Evolutionary conservation across 2,888 invertebrate species (phyloP).

Genomic region (Lydus trimaculatus): DNA sequence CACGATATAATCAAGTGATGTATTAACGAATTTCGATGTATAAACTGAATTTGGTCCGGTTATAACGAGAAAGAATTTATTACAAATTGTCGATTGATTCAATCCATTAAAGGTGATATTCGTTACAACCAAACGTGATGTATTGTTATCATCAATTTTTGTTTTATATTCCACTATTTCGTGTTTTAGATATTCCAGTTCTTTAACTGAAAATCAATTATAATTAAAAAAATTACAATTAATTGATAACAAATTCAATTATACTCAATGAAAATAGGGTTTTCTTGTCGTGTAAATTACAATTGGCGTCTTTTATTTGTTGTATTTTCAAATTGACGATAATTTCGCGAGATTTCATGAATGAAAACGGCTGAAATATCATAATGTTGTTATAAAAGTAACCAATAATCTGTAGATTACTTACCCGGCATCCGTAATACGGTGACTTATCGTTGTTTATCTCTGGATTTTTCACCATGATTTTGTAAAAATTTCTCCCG

Average conservation of each 20-base stretch:
- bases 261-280: background rate
- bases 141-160: background rate
- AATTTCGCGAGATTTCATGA: background rate
- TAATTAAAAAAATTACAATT: background rate
- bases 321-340: background rate
- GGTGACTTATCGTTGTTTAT: background rate
- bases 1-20: background rate
- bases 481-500: no score
- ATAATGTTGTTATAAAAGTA: background rate
- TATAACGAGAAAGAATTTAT: background rate
- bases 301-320: background rate
- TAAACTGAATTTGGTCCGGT: background rate
- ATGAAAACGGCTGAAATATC: background rate
- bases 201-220: background rate
- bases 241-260: background rate
- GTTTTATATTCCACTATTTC: background rate
- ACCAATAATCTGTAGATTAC: background rate
- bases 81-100: background rate
- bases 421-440: background rate
- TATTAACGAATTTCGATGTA: background rate
- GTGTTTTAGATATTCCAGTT: background rate
- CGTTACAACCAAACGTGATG: background rate
- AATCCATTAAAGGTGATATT: background rate
- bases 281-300: background rate
- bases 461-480: background rate